Conservation (phyloP, 92 coral and sea anemone species). For the Paragorgia papillata region DNA sequence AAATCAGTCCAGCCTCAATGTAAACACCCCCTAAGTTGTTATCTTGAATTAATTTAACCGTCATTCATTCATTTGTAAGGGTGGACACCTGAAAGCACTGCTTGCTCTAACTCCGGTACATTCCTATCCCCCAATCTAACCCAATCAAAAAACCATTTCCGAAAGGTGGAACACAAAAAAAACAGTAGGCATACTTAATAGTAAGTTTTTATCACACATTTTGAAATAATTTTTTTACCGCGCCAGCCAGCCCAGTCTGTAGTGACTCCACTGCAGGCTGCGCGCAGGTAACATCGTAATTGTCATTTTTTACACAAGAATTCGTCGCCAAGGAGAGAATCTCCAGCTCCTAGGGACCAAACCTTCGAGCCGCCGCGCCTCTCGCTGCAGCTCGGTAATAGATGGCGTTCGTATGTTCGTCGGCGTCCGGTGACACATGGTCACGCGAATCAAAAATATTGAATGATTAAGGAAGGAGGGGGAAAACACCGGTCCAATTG, state of each 20-base stretch:
- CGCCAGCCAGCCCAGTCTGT: too few species aligned
- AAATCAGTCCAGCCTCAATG: too few species aligned
- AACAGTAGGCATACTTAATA: too few species aligned
- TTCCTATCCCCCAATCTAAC: too few species aligned
- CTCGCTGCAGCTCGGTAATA: background rate
- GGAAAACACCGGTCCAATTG: background rate
- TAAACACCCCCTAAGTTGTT: too few species aligned
- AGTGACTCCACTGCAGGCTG: too few species aligned
- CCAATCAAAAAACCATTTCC: too few species aligned
- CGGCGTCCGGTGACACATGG: background rate
- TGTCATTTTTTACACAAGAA: background rate
- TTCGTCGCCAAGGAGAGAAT: background rate
- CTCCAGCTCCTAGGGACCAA: background rate
- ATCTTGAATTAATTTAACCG: too few species aligned
- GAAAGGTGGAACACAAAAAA: background rate
- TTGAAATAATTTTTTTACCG: background rate
- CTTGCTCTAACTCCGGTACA: too few species aligned
- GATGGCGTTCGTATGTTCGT: background rate
- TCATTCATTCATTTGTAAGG: too few species aligned
- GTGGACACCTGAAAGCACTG: too few species aligned
- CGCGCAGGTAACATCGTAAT: too few species aligned
- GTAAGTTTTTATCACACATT: background rate
- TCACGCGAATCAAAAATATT: background rate
- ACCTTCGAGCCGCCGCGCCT: background rate
- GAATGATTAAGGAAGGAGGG: background rate